Evolutionary conservation across 2,888 invertebrate species (phyloP).

Genomic region (Drosophila demipolita): DNA sequence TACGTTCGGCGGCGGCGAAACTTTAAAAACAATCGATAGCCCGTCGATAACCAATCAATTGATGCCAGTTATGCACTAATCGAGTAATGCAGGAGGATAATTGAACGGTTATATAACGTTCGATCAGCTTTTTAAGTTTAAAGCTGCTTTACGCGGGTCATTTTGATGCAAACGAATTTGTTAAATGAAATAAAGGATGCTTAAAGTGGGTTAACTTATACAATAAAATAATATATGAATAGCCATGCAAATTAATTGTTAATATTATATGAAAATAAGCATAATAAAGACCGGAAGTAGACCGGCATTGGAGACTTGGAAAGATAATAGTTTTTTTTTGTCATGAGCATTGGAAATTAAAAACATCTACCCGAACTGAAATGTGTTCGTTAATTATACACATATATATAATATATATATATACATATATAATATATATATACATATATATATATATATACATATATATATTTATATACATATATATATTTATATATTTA

Average conservation of each 20-base stretch:
- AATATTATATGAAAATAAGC: slow-evolving; percentile 1
- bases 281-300: neutral
- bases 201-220: slow-evolving; percentile 14
- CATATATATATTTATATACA: slow-evolving; percentile 3
- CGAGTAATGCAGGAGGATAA: slow-evolving; percentile 4
- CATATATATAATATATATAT: neutral
- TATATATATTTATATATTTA: neutral
- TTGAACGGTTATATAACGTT: slow-evolving; percentile 5
- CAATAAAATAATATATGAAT: neutral
- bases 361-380: neutral
- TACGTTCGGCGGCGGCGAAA: slow-evolving; percentile 14
- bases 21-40: slow-evolving; percentile 17
- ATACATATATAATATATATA: neutral
- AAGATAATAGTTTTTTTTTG: neutral
- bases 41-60: slow-evolving; percentile 8
- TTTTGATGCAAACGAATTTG: neutral
- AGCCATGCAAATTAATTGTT: slow-evolving; percentile 10
- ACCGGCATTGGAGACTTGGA: neutral
- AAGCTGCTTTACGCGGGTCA: neutral
- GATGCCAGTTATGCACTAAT: slow-evolving; percentile 7
- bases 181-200: slow-evolving; percentile 13
- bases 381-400: neutral
- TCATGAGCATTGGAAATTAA: neutral
- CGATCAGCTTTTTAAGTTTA: slow-evolving; percentile 10
- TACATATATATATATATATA: neutral